A percentile compares a stretch with the other conserved stretches of the same genome.
Evolutionary conservation across 2,113 vertebrate species (phyloP).

Genomic region (Rhinichthys klamathensis): DNA sequence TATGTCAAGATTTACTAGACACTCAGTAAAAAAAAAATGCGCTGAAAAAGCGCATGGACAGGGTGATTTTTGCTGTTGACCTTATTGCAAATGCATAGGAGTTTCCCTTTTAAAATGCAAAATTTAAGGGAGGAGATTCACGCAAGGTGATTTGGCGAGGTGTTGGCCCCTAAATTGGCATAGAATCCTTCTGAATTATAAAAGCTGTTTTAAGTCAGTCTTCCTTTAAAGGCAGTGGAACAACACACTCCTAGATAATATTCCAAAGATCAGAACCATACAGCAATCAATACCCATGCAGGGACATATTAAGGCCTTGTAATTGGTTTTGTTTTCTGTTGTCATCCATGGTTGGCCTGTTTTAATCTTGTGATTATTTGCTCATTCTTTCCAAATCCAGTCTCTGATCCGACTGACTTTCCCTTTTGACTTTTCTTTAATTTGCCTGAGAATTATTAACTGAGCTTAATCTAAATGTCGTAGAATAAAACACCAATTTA

Average conservation of each 20-base stretch:
- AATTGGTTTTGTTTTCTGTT: slow-evolving; percentile 32
- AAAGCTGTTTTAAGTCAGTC: not conserved
- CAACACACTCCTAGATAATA: not conserved
- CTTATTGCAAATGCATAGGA: too few relatives aligned
- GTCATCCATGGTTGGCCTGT: slow-evolving; percentile 20
- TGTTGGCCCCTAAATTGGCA: not conserved
- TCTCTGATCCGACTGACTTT: slow-evolving; percentile 52
- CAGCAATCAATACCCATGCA: not conserved
- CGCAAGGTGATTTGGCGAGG: too few relatives aligned
- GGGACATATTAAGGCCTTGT: slow-evolving; percentile 10
- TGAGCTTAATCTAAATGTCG: not conserved
- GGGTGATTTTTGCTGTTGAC: too few relatives aligned
- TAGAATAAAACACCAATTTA: slow-evolving; percentile 1
- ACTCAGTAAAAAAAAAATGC: too few relatives aligned
- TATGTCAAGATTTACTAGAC: too few relatives aligned
- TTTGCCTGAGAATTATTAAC: slow-evolving; percentile 66
- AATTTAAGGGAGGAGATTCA: too few relatives aligned
- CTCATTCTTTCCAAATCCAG: slow-evolving; percentile 24
- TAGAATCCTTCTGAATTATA: not conserved
- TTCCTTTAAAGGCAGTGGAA: not conserved
- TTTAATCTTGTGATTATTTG: slow-evolving; percentile 44
- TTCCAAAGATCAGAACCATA: slow-evolving; percentile 23
- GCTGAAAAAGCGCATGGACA: too few relatives aligned
- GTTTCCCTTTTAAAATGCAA: too few relatives aligned
- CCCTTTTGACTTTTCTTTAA: slow-evolving; percentile 56